These are phyloP conservation scores for Scelioninae gen. 1 DNA, from an alignment of 2,888 invertebrate genomes.

Conservation along the genomic window DNA sequence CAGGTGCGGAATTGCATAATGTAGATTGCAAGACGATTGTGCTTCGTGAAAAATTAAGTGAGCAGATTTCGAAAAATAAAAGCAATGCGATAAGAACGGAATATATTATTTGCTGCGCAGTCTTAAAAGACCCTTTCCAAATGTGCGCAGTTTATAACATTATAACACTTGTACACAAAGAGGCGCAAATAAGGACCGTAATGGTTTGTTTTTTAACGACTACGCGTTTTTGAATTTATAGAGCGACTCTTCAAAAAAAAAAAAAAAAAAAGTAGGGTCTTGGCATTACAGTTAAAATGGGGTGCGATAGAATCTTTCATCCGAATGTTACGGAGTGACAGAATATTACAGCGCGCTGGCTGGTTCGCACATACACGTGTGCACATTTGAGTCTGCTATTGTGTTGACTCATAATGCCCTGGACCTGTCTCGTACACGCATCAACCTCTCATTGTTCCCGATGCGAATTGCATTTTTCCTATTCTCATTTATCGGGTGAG, in stretches of 20 bases:
- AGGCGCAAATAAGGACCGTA: not conserved
- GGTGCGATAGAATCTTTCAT: constrained; percentile 68
- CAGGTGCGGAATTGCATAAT: constrained; percentile 62
- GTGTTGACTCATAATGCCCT: constrained; percentile 77
- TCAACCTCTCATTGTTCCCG: constrained; percentile 78
- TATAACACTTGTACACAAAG: constrained; percentile 5
- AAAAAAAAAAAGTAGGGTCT: constrained; percentile 41
- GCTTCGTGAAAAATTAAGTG: constrained; percentile 46
- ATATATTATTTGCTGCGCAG: constrained; percentile 35
- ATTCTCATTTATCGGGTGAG: constrained; percentile 67
- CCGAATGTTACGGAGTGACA: constrained; percentile 76
- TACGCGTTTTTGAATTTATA: constrained; percentile 43
- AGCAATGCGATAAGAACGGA: constrained; percentile 31
- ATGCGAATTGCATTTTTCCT: constrained; percentile 76
- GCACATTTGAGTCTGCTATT: constrained; percentile 72
- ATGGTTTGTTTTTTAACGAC: constrained; percentile 44
- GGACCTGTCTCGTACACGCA: constrained; percentile 81
- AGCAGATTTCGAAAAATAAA: constrained; percentile 57
- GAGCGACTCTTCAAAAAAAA: constrained; percentile 34
- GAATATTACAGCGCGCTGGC: constrained; percentile 76
- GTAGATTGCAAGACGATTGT: constrained; percentile 59
- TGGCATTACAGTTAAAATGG: constrained; percentile 54
- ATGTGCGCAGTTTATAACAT: constrained; percentile 49
- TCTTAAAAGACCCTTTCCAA: constrained; percentile 21
- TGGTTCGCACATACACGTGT: too few relatives aligned